These are phyloP conservation scores for Valencia hispanica DNA, from an alignment of 2,797 vertebrate species.

Conservation along the genomic window DNA sequence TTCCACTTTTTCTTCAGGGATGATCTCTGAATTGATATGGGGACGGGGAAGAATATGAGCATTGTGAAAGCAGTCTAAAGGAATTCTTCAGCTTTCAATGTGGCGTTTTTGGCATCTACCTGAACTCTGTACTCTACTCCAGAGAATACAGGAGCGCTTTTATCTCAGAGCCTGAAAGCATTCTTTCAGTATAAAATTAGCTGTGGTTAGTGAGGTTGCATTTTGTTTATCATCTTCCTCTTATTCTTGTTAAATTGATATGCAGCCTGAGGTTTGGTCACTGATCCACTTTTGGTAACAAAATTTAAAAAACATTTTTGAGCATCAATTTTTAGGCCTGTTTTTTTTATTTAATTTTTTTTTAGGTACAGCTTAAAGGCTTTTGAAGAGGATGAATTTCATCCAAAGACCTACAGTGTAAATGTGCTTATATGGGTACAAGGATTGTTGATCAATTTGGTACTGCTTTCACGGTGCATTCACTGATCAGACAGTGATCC, in stretches of 20 bases:
- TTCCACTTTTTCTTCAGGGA: conserved; percentile 35
- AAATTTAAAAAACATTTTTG: too few species aligned
- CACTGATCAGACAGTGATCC: too few species aligned
- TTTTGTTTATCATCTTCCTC: not conserved
- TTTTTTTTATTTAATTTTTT: too few species aligned
- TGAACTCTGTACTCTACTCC: conserved; percentile 49
- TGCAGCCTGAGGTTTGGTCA: not conserved
- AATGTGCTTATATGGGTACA: too few species aligned
- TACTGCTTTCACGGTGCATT: too few species aligned
- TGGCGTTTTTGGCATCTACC: conserved; percentile 42
- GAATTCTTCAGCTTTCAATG: conserved; percentile 56
- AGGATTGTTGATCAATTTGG: too few species aligned
- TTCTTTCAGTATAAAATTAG: conserved; percentile 12
- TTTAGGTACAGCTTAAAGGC: too few species aligned
- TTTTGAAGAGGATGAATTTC: too few species aligned
- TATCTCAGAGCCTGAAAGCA: conserved; percentile 19
- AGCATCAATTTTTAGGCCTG: too few species aligned
- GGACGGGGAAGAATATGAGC: conserved; percentile 52
- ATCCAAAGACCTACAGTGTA: too few species aligned
- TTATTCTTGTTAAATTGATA: not conserved
- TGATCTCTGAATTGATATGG: conserved; percentile 45
- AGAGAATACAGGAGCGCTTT: conserved; percentile 37
- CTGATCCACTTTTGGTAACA: not conserved
- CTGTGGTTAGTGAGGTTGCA: not conserved
- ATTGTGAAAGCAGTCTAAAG: conserved; percentile 44